phyloP scores from a whole-genome alignment of 2,888 invertebrate genomes.

The Habrosyne pyritoides region DNA sequence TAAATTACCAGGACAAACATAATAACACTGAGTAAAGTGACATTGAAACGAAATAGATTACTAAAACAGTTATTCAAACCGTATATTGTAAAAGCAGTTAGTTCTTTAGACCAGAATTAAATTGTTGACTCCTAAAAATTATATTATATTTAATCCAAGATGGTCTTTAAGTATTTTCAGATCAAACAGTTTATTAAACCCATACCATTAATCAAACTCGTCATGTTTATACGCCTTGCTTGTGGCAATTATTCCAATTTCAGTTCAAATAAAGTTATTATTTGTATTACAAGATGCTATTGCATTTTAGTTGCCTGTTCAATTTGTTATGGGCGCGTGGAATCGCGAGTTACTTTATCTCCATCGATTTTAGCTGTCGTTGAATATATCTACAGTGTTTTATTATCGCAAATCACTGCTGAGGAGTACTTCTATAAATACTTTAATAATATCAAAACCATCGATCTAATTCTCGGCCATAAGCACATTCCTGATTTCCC shows the following conservation, averaged over 20 bases:
- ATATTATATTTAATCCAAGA: too few relatives aligned
- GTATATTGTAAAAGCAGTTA: too few relatives aligned
- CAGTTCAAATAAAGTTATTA: slow-evolving; percentile 7
- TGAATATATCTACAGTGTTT: background rate
- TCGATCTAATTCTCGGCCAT: background rate
- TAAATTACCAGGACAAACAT: too few relatives aligned
- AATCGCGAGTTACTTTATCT: too few relatives aligned
- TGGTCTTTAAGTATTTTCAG: too few relatives aligned
- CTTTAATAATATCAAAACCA: background rate
- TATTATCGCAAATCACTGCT: background rate
- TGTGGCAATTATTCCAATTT: slow-evolving; percentile 9
- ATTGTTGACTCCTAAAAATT: too few relatives aligned
- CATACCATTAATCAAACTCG: slow-evolving; percentile 2
- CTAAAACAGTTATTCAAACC: too few relatives aligned
- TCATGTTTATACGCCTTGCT: slow-evolving; percentile 6
- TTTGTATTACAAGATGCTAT: background rate
- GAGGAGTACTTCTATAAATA: background rate
- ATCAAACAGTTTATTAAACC: too few relatives aligned
- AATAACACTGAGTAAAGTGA: too few relatives aligned
- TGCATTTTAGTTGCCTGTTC: slow-evolving; percentile 14
- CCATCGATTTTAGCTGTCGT: background rate
- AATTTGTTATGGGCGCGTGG: slow-evolving; percentile 11
- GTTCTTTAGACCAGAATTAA: too few relatives aligned
- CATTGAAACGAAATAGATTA: too few relatives aligned
- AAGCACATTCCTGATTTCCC: background rate